These are phyloP conservation scores for Tridacna crocea DNA, from an alignment of 2,888 invertebrate genomes.

Conservation along the genomic window DNA sequence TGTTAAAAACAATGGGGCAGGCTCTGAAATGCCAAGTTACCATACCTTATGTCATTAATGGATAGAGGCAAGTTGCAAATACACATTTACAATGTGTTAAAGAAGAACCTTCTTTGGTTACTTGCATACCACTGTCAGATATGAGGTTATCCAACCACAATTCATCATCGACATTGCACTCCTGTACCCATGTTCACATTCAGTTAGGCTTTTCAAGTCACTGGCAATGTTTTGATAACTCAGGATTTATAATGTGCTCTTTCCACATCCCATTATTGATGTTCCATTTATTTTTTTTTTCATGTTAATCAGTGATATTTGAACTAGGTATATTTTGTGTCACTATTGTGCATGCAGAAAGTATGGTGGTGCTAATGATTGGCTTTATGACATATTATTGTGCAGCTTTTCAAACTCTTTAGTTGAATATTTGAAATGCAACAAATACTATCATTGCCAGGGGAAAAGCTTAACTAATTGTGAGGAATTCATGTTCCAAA, in stretches of 20 bases:
- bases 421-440: not conserved
- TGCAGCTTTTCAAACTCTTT: not conserved
- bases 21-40: too few relatives aligned
- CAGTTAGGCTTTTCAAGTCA: slow-evolving; percentile 8
- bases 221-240: not conserved
- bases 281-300: too few relatives aligned
- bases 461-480: slow-evolving; percentile 10
- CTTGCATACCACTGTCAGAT: too few relatives aligned
- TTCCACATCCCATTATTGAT: too few relatives aligned
- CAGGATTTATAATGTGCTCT: too few relatives aligned
- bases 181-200: not conserved
- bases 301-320: not conserved
- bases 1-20: too few relatives aligned
- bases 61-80: too few relatives aligned
- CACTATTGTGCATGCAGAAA: slow-evolving; percentile 2
- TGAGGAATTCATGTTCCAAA: not conserved
- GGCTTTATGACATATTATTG: not conserved
- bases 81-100: too few relatives aligned
- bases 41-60: too few relatives aligned
- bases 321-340: not conserved
- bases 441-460: not conserved
- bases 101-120: too few relatives aligned
- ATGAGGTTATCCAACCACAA: too few relatives aligned
- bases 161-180: not conserved
- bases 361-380: not conserved